phyloP scores from a whole-genome alignment of 2,888 invertebrate genomes.

The Drosophila ochracea region DNA sequence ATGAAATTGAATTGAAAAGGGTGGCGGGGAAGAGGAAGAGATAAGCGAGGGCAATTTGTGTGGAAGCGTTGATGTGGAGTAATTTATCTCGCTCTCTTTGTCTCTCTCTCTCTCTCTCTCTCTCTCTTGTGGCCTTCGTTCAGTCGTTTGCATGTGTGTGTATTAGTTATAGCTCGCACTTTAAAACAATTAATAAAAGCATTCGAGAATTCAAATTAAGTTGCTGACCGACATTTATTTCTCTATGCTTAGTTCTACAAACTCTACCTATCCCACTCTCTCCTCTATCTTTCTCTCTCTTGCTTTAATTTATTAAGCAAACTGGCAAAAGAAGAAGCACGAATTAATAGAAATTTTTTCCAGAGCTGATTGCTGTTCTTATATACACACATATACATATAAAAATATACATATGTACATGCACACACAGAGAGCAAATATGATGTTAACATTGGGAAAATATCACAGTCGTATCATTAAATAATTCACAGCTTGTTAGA shows the following conservation, averaged over 20 bases:
- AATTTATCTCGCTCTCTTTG: background rate
- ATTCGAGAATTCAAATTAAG: background rate
- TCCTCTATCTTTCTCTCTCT: background rate
- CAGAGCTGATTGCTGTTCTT: background rate
- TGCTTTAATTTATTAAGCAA: background rate
- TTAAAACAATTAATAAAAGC: background rate
- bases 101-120: background rate
- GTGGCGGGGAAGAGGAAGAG: background rate
- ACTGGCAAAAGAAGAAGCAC: background rate
- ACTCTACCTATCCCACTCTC: background rate
- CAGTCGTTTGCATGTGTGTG: background rate
- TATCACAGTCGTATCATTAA: constrained; percentile 49
- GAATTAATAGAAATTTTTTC: background rate
- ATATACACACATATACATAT: too few species aligned
- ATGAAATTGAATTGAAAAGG: background rate
- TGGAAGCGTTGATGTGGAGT: background rate
- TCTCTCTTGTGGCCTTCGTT: background rate
- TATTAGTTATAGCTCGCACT: background rate
- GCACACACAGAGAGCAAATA: background rate
- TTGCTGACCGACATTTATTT: background rate
- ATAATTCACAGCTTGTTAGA: constrained; percentile 62
- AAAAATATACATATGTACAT: constrained; percentile 4
- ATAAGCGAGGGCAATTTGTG: background rate
- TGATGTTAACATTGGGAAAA: constrained; percentile 18
- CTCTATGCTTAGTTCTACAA: background rate